Base-by-base conservation (phyloP, 2,888 invertebrate genomes). In the Agrotis puta region DNA sequence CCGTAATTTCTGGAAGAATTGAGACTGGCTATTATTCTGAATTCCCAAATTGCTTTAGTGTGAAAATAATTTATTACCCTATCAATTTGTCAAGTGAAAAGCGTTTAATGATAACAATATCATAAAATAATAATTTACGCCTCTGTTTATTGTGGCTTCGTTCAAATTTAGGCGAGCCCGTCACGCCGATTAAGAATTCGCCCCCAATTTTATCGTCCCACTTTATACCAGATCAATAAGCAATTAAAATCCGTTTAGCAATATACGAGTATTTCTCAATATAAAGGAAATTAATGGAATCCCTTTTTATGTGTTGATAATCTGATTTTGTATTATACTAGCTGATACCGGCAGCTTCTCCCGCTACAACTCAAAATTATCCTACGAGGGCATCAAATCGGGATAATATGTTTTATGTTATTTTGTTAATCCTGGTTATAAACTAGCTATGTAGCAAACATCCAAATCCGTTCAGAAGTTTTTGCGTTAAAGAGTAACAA, bases 221-320 rank as follows among this genome's bases (percentile, higher is more conserved):
- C 66, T 83, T 83, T 79, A 78, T 67, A 64, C 22, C 57, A 70
- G 66, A 84, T 84, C 84, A 84, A 84, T 84, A 84, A 80, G 75
- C 75, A 84, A 83, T 84, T 83, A 83, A 84, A 84, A 78, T 67
- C 70, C 67, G 73, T 75, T 84, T 82, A 84, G 77, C 74, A 56
- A 75, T 63, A 59, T 63, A 39, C 39, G 39, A 39, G 39, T 11
- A 59, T 63, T 66, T 71, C 53, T 72, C 72, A 33, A 72, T 72
- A 65, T 54, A 81, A 65, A 58, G 62, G 43, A 50, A 64, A 56
- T 78, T 47, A 78, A 73, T 77, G 59, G 57, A 51, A 63, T 43
- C 63, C 43, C 24, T 20, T 14, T 59, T 54, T 77, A 53, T 67
- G 22, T 54, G 58, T 51, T 54, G n/a, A 54, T 57, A 71, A 61